phyloP scores from a whole-genome alignment of 1,140 invertebrate species.

The Marisa cornuarietis region DNA sequence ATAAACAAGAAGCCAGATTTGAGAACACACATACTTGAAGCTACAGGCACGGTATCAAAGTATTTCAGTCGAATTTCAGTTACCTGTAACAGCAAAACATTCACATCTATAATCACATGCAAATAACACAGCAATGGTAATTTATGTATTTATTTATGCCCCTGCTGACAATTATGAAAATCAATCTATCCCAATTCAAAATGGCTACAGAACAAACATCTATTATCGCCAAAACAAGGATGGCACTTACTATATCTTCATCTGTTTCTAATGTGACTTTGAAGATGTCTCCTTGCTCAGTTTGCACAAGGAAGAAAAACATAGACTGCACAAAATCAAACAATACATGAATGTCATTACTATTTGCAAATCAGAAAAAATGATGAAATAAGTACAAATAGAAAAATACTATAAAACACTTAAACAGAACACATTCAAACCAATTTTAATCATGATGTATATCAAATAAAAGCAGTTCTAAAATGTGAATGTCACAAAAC shows the following conservation, averaged over 20 bases:
- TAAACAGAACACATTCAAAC: no score
- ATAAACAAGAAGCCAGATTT: slow-evolving; percentile 99
- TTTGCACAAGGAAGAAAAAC: slow-evolving; percentile 88
- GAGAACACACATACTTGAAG: slow-evolving; percentile 94
- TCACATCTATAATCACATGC: background rate
- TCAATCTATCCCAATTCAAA: no score
- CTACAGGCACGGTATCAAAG: slow-evolving; percentile 98
- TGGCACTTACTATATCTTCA: slow-evolving; percentile 83
- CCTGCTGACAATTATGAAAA: no score
- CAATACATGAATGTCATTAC: slow-evolving; percentile 10
- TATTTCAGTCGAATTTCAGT: slow-evolving; percentile 99
- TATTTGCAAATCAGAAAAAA: no score
- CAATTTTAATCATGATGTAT: no score
- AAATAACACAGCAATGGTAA: no score
- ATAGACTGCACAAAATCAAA: slow-evolving; percentile 74
- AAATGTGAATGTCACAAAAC: no score
- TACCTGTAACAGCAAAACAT: slow-evolving; percentile 67
- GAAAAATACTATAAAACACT: no score
- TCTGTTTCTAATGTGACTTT: slow-evolving; percentile 90
- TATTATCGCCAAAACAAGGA: background rate
- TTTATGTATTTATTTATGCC: no score
- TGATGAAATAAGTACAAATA: no score
- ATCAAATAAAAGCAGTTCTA: no score
- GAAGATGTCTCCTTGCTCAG: slow-evolving; percentile 80
- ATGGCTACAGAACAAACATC: background rate